Conservation (phyloP, 1,140 invertebrate species). For the Steinernema khuongi region DNA sequence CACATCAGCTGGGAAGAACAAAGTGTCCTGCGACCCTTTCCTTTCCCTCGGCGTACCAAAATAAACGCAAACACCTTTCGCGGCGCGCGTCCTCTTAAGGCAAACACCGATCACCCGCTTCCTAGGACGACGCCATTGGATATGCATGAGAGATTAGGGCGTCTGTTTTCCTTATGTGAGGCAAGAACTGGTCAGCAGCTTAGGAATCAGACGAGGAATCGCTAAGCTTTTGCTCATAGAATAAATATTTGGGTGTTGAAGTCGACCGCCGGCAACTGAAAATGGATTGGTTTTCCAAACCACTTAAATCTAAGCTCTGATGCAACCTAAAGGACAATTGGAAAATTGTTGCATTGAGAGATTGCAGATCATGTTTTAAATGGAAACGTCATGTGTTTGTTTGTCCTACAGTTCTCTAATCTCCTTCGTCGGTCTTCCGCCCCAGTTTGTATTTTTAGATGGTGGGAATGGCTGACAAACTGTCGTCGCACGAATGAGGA, state of each 20-base stretch:
- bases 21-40: background rate
- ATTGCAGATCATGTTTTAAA: no score
- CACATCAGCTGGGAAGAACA: background rate
- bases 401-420: no score
- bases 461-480: no score
- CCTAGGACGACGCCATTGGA: background rate
- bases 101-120: background rate
- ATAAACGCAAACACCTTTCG: background rate
- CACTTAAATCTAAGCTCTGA: no score
- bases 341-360: no score
- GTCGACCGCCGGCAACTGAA: no score
- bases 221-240: background rate
- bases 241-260: background rate
- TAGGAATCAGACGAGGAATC: background rate
- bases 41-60: background rate
- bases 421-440: no score
- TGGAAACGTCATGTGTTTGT: no score
- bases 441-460: no score
- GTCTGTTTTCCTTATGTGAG: background rate
- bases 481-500: no score
- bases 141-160: background rate
- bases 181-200: slow-evolving; percentile 7
- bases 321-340: no score
- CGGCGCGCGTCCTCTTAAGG: background rate
- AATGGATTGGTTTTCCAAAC: no score